phyloP scores from a whole-genome alignment of 2,113 vertebrate genomes.

The Copsychus sechellarum region DNA sequence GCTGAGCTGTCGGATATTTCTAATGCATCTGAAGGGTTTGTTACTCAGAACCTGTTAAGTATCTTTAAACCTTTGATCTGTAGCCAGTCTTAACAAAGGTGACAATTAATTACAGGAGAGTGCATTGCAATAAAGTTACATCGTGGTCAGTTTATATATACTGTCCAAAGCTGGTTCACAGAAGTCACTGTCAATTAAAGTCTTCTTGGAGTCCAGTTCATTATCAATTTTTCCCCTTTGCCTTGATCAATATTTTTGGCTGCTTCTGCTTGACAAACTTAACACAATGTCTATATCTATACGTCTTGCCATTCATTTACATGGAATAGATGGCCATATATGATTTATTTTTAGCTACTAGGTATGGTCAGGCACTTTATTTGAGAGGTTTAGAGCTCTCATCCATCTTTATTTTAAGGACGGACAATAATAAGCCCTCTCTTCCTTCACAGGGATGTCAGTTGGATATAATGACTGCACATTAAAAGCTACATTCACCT shows the following conservation, averaged over 20 bases:
- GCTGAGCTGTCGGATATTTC: conserved; percentile 66
- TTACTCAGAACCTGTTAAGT: conserved; percentile 70
- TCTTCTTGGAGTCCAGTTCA: conserved; percentile 67
- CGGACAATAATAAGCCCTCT: conserved; percentile 45
- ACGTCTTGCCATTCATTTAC: conserved; percentile 72
- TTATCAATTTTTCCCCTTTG: conserved; percentile 65
- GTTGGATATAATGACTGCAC: conserved; percentile 57
- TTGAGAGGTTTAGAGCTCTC: conserved; percentile 60
- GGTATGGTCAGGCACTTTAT: conserved; percentile 59
- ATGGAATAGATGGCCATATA: conserved; percentile 55
- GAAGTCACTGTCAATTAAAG: conserved; percentile 78
- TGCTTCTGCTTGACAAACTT: conserved; percentile 61
- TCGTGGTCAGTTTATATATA: conserved; percentile 66
- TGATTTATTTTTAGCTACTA: conserved; percentile 68
- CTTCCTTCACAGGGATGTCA: conserved; percentile 50
- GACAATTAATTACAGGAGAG: conserved; percentile 79
- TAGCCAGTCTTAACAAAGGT: conserved; percentile 75
- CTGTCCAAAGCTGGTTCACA: conserved; percentile 65
- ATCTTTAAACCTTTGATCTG: conserved; percentile 76
- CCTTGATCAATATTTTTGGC: conserved; percentile 77
- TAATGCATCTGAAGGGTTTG: conserved; percentile 68
- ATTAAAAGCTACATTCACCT: conserved; percentile 60
- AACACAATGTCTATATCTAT: conserved; percentile 67
- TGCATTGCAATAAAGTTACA: conserved; percentile 72
- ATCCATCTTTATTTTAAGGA: conserved; percentile 69